Base-by-base conservation (phyloP, 2,888 invertebrate genomes). In the Fissipunctia ypsillon region DNA sequence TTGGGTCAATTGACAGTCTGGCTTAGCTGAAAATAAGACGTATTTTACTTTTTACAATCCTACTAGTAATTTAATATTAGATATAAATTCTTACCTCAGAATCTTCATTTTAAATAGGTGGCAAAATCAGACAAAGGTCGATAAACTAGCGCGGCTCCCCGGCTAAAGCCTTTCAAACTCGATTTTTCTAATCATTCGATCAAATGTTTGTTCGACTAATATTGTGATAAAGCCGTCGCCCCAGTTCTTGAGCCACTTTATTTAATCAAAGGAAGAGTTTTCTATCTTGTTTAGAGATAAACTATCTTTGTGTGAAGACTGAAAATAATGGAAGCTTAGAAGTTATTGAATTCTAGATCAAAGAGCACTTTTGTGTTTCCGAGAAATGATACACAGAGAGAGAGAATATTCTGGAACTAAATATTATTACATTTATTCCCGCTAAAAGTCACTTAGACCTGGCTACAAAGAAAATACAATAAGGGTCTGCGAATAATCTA, bases 181-280 rank as follows among this genome's bases (percentile, higher is more conserved):
- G 45, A 75, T 73, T 78, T 71, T 77, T 82, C 60, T 75, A 74
- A 84, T 84, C 76, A 78, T 71, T 60, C 31, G 50, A 73, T 74
- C 65, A 71, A 79, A 86, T 78, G 56, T 76, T 86, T 84, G 69
- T 61, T 69, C 61, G 22, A 67, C 71, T 65, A 75, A 84, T 78
- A 68, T 69, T 76, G 57, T 66, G 69, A 64, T 68, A 70, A 76
- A 67, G 45, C 70, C 59, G 48, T 28, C 52, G 66, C 56, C 56
- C 38, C 25, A 70, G 35, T 59, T 61, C 64, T 31, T 6, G 3
- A 41, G 12, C 5, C 67, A 69, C 48, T 64, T 77, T 66, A 75
- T 73, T 70, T 75, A 68, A 74, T 66, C 73, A 60, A n/a, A n/a
- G 38, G 64, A 60, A 28, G 54, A 78, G 68, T 66, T 78, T 72